Evolutionary conservation across 2,888 invertebrate genomes (phyloP).

Genomic region (Apamea monoglypha): DNA sequence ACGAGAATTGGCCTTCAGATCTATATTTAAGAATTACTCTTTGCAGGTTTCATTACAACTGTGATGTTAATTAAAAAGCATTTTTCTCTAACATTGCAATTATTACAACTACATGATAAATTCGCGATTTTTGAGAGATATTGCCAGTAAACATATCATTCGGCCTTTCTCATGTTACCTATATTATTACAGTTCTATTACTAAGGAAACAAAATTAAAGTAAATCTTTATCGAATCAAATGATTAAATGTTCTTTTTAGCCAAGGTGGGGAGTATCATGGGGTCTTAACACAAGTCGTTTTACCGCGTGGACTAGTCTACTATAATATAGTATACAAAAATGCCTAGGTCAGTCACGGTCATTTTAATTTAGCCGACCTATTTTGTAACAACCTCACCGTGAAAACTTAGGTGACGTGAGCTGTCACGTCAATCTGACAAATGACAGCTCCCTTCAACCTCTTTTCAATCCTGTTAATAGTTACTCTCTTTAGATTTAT

Average conservation of each 20-base stretch:
- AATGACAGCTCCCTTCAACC: not conserved
- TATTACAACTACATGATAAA: conserved; percentile 87
- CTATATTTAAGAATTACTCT: conserved; percentile 2
- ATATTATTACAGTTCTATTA: conserved; percentile 71
- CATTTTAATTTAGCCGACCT: not conserved
- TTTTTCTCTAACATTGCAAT: conserved; percentile 77
- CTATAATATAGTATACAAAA: conserved; percentile 31
- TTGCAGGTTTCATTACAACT: conserved; percentile 58
- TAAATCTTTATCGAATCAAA: conserved; percentile 55
- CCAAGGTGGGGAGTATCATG: conserved; percentile 67
- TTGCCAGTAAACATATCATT: conserved; percentile 90
- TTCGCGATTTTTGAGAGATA: conserved; percentile 87
- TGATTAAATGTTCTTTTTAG: conserved; percentile 59
- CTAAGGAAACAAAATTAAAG: conserved; percentile 69
- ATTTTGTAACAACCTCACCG: not conserved
- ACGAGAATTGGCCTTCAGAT: too few species aligned
- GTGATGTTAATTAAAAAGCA: conserved; percentile 63
- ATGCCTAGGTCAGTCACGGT: conserved; percentile 1
- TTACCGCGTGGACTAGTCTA: conserved; percentile 5
- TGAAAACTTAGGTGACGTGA: not conserved
- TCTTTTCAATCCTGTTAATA: not conserved
- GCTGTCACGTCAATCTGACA: too few species aligned
- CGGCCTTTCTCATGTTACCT: conserved; percentile 86
- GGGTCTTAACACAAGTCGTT: conserved; percentile 41
- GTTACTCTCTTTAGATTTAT: not conserved